Conservation (phyloP, 2,888 invertebrate species). For the Drosophila ezoana region DNA sequence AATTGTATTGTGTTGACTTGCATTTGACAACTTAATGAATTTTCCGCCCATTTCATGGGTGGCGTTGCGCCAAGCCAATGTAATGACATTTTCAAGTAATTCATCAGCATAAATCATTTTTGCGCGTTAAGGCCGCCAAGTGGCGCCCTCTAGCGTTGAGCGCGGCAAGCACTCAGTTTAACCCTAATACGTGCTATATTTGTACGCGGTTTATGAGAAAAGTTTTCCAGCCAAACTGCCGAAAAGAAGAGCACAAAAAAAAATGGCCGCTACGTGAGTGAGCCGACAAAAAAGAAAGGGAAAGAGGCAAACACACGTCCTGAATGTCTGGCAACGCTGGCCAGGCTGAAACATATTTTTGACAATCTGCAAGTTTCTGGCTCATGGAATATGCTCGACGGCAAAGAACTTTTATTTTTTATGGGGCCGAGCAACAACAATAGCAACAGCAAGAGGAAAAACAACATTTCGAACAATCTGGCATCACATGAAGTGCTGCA, state of each 20-base stretch:
- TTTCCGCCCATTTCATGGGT: conserved; percentile 42
- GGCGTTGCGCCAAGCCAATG: conserved; percentile 16
- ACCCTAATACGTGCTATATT: conserved; percentile 58
- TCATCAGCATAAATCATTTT: conserved; percentile 62
- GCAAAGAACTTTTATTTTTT: conserved; percentile 61
- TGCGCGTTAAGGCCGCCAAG: conserved; percentile 9
- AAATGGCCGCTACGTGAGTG: conserved; percentile 67
- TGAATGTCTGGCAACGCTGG: conserved; percentile 59
- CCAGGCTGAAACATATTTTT: conserved; percentile 42
- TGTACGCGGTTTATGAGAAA: conserved; percentile 67
- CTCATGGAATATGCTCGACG: conserved; percentile 15
- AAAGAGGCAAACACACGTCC: conserved; percentile 16
- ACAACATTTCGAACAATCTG: conserved; percentile 39
- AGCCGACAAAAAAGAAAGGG: neutral
- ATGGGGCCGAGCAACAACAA: conserved; percentile 17
- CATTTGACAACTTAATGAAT: conserved; percentile 80
- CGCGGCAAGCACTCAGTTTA: conserved; percentile 30
- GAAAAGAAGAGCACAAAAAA: conserved; percentile 22
- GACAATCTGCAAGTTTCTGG: conserved; percentile 63
- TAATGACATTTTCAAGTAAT: conserved; percentile 59
- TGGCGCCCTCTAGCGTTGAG: conserved; percentile 45
- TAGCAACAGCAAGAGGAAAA: conserved; percentile 27
- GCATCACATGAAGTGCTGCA: conserved; percentile 59
- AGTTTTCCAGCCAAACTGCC: conserved; percentile 34
- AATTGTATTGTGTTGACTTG: conserved; percentile 77